phyloP scores from a whole-genome alignment of 2,113 vertebrate genomes.

The Cavia porcellus region DNA sequence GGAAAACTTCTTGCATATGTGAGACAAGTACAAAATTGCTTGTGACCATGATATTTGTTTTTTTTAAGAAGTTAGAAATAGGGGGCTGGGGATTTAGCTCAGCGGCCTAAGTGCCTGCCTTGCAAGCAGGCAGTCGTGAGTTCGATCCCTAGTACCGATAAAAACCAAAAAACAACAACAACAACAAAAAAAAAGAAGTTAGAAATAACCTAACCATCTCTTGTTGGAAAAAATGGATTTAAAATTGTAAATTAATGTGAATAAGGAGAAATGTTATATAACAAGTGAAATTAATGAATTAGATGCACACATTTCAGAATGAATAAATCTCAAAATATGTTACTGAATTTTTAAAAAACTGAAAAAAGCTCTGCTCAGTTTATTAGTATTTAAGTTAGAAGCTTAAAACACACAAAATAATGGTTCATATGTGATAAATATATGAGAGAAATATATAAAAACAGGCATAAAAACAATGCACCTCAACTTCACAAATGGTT shows the following conservation, averaged over 20 bases:
- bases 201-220: not conserved
- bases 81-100: too few relatives aligned
- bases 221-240: conserved; percentile 17
- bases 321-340: conserved; percentile 35
- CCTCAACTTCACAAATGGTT: not conserved
- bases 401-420: not conserved
- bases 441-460: not conserved
- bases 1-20: not conserved
- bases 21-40: not conserved
- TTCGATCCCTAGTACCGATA: too few relatives aligned
- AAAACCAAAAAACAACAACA: too few relatives aligned
- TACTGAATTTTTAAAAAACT: not conserved
- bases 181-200: not conserved
- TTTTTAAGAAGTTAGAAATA: not conserved
- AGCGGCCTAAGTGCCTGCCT: too few relatives aligned
- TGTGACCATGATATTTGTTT: not conserved
- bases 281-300: conserved; percentile 5
- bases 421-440: not conserved
- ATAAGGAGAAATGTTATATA: not conserved
- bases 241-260: conserved; percentile 11
- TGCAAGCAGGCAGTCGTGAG: too few relatives aligned
- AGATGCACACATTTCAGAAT: not conserved
- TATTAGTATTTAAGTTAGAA: conserved; percentile 6
- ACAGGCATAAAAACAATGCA: not conserved
- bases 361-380: not conserved